Base-by-base conservation (phyloP, 2,888 invertebrate species). In the Neelides folsomi region DNA sequence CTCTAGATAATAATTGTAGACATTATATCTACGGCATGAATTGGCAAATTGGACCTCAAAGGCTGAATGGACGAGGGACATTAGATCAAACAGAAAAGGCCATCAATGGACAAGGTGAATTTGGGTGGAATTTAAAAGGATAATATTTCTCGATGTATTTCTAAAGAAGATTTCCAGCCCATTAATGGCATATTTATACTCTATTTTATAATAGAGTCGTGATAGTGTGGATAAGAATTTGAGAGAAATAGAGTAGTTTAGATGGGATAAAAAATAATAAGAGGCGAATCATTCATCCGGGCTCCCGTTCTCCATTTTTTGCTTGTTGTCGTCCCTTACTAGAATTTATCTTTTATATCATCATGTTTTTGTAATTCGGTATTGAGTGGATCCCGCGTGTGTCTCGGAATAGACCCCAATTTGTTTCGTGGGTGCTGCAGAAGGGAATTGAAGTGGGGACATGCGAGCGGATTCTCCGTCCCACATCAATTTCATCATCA, bases 381-480 rank as follows among this genome's bases (percentile, higher is more conserved):
- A 16, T 18, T 19, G 42, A 19, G 19, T 18, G 42, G 19, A 15
- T 6, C 16, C 12, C 16, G 15, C 46, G 15, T 46, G 13, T 13
- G 8, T 10, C 27, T 39, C 35, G 19, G 12, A n/a, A n/a, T n/a
- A n/a, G n/a, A n/a, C 15, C n/a, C 20, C 51, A 51, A 54, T 54
- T 54, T 50, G 51, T 54, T 54, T 47, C 50, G 36, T 47, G 55
- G 50, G 55, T 53, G 53, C 49, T 48, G 20, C 40, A 9, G 8
- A 27, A 27, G 27, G 27, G 27, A 27, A 27, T 27, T 27, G 27
- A 27, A 27, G 19, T 27, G 27, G 27, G 27, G 27, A 27, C 27
- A 27, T 27, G 27, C 27, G 27, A 27, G 27, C 4, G 3, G 3
- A 3, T 5, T 27, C 27, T 27, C 7, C 27, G 27, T 27, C 27